Evolutionary conservation across 2,113 vertebrate species (phyloP).

Genomic region (Phrynosoma blainvillii): DNA sequence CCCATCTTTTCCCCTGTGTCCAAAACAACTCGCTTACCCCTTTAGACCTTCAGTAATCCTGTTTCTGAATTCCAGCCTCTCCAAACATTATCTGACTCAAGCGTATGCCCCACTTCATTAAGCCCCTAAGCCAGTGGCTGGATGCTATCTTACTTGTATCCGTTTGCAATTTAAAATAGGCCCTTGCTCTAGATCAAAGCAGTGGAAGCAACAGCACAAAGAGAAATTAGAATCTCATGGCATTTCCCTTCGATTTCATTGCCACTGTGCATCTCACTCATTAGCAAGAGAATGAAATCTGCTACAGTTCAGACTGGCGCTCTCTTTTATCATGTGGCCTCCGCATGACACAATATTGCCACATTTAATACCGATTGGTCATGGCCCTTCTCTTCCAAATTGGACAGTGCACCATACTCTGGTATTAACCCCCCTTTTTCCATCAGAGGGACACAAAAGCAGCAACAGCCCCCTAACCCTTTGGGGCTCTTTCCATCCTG

Average conservation of each 20-base stretch:
- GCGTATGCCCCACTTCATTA: slow-evolving; percentile 64
- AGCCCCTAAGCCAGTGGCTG: slow-evolving; percentile 68
- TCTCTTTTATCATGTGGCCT: slow-evolving; percentile 59
- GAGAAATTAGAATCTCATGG: slow-evolving; percentile 69
- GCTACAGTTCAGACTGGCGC: slow-evolving; percentile 62
- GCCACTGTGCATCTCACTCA: slow-evolving; percentile 65
- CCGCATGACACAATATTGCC: slow-evolving; percentile 27
- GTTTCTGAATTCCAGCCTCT: slow-evolving; percentile 51
- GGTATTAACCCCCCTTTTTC: slow-evolving; percentile 23
- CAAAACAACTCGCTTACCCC: not conserved
- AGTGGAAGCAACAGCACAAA: slow-evolving; percentile 45
- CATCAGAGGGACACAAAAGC: slow-evolving; percentile 32
- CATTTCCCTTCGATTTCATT: slow-evolving; percentile 48
- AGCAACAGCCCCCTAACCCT: not conserved
- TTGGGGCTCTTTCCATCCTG: not conserved
- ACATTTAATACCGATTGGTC: slow-evolving; percentile 62
- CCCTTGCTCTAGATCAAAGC: slow-evolving; percentile 73
- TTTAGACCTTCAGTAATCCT: slow-evolving; percentile 57
- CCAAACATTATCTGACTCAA: slow-evolving; percentile 50
- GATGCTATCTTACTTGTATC: slow-evolving; percentile 69
- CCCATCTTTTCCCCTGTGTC: slow-evolving; percentile 1
- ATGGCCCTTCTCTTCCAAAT: slow-evolving; percentile 53
- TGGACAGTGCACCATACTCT: slow-evolving; percentile 40
- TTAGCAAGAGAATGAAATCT: slow-evolving; percentile 69
- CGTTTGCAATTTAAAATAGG: slow-evolving; percentile 70